These are phyloP conservation scores for Lydus trimaculatus DNA, from an alignment of 2,888 invertebrate species.

Conservation along the genomic window DNA sequence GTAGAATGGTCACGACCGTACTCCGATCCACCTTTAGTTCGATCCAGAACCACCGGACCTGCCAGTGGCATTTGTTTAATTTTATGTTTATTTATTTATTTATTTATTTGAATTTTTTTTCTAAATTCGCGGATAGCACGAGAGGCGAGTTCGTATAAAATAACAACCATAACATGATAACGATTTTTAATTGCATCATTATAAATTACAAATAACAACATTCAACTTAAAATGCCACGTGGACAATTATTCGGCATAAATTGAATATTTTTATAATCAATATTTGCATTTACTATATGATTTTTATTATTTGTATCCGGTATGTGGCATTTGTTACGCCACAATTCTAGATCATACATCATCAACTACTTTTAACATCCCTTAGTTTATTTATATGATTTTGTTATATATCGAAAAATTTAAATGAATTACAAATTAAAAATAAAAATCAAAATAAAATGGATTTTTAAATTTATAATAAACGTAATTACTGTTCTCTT, in stretches of 20 bases:
- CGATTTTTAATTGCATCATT: slow-evolving; percentile 59
- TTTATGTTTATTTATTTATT: slow-evolving; percentile 23
- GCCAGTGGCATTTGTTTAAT: slow-evolving; percentile 40
- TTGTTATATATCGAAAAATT: background rate
- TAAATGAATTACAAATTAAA: background rate
- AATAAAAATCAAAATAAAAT: background rate
- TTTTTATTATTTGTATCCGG: background rate
- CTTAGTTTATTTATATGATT: background rate
- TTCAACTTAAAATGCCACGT: slow-evolving; percentile 57
- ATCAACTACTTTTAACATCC: background rate
- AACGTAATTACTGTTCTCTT: slow-evolving; percentile 22
- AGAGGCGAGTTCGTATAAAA: slow-evolving; percentile 54
- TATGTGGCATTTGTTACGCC: background rate
- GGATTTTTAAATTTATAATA: background rate
- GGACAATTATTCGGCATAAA: slow-evolving; percentile 53
- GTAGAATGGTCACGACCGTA: slow-evolving; percentile 54
- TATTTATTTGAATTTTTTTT: slow-evolving; percentile 29
- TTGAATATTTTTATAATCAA: slow-evolving; percentile 5
- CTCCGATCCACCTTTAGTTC: slow-evolving; percentile 56
- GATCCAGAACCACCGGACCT: slow-evolving; percentile 51
- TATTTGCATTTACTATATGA: background rate
- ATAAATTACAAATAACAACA: slow-evolving; percentile 61
- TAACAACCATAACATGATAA: slow-evolving; percentile 61
- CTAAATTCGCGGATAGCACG: slow-evolving; percentile 31
- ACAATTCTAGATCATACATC: background rate